These are phyloP conservation scores for Drosophila nr. perissopoda DNA, from an alignment of 2,888 invertebrate species.

Conservation along the genomic window DNA sequence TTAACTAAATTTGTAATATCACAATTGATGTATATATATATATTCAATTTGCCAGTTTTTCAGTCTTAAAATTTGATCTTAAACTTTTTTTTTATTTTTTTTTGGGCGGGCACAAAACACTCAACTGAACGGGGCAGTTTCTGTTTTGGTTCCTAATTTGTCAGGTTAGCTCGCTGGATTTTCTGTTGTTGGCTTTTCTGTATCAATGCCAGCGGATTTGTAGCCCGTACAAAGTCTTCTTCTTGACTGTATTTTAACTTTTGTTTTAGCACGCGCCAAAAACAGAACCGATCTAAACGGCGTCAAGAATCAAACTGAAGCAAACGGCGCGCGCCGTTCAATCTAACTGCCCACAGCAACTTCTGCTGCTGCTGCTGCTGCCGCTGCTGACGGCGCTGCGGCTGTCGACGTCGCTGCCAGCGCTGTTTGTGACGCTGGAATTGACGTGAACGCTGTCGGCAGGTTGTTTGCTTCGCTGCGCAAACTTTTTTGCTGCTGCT, in stretches of 20 bases:
- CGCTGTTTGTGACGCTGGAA: conserved; percentile 36
- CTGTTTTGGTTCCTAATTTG: conserved; percentile 49
- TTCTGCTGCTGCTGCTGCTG: conserved; percentile 32
- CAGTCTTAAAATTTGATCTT: conserved; percentile 16
- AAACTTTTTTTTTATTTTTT: conserved; percentile 17
- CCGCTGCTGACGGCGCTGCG: conserved; percentile 6
- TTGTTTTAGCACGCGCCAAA: conserved; percentile 46
- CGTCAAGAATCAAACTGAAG: conserved; percentile 85
- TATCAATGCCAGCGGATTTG: conserved; percentile 21
- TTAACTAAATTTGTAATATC: conserved; percentile 63
- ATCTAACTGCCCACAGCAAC: conserved; percentile 30
- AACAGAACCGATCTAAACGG: conserved; percentile 85
- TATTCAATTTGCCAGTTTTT: conserved; percentile 1
- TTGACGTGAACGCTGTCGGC: conserved; percentile 50
- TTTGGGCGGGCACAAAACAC: conserved; percentile 56
- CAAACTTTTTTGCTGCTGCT: conserved; percentile 63
- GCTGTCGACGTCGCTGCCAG: conserved; percentile 23
- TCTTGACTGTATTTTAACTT: conserved; percentile 17
- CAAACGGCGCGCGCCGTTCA: conserved; percentile 60
- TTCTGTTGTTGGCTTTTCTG: conserved; percentile 1
- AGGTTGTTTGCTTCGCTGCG: conserved; percentile 72
- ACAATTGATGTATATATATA: conserved; percentile 51
- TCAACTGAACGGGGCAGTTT: conserved; percentile 61
- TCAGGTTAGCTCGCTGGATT: background rate
- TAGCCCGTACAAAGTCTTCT: conserved; percentile 6